phyloP scores from a whole-genome alignment of 2,888 invertebrate genomes.

The Nemurella pictetii region DNA sequence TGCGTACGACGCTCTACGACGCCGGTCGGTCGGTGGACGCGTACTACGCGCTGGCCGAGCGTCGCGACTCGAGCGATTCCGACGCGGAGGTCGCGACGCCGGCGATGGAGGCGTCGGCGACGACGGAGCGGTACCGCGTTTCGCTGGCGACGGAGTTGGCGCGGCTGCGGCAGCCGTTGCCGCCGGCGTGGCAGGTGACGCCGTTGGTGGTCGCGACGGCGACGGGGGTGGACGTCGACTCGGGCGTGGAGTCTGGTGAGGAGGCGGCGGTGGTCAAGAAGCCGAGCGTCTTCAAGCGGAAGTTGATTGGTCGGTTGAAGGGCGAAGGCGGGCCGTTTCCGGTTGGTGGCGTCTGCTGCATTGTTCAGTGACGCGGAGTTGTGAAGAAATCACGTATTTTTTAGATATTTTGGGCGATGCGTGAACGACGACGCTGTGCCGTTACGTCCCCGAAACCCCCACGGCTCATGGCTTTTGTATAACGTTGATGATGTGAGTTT shows the following conservation, averaged over 20 bases:
- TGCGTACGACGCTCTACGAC: constrained; percentile 36
- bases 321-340: constrained; percentile 40
- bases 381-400: background rate
- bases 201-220: background rate
- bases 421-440: background rate
- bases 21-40: constrained; percentile 40
- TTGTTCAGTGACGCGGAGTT: constrained; percentile 36
- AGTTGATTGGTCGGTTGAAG: constrained; percentile 33
- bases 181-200: constrained; percentile 25
- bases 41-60: constrained; percentile 39
- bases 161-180: constrained; percentile 28
- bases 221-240: background rate
- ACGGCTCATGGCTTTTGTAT: background rate
- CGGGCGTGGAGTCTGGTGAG: constrained; percentile 15
- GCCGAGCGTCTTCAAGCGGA: constrained; percentile 13
- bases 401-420: background rate
- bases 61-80: background rate
- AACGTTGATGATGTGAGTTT: background rate
- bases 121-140: background rate
- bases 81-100: background rate
- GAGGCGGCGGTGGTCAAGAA: background rate
- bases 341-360: constrained; percentile 41
- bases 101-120: too few relatives aligned
- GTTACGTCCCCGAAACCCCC: background rate
- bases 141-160: constrained; percentile 33